A percentile compares a stretch with the other conserved stretches of the same genome.
phyloP scores from a whole-genome alignment of 2,888 invertebrate species.

The Cerastis leucographa region DNA sequence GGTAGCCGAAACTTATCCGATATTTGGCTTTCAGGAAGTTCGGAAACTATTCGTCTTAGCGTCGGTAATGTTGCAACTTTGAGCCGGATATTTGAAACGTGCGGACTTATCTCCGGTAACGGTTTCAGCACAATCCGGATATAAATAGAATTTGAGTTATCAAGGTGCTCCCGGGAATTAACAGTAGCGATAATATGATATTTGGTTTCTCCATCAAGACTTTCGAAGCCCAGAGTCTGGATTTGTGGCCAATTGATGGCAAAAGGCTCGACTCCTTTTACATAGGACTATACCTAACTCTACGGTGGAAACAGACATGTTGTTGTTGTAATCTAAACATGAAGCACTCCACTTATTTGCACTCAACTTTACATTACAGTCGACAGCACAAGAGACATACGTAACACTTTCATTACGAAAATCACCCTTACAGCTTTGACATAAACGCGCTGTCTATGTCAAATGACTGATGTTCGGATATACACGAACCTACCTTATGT shows the following conservation, averaged over 20 bases:
- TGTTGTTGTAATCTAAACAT: background rate
- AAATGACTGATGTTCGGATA: background rate
- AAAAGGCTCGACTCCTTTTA: no score
- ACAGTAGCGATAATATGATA: background rate
- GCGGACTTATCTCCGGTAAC: background rate
- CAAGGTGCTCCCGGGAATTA: background rate
- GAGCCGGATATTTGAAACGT: conserved; percentile 38
- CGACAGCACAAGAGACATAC: no score
- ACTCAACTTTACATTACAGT: no score
- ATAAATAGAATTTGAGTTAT: background rate
- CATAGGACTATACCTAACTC: no score
- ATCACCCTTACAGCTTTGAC: background rate
- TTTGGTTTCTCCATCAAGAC: no score
- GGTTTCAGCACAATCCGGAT: background rate
- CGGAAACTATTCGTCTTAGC: conserved; percentile 23
- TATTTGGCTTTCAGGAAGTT: conserved; percentile 24
- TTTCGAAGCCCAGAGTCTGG: no score
- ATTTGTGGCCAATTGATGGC: no score
- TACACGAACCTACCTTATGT: background rate
- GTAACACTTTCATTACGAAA: background rate
- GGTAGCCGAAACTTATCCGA: background rate
- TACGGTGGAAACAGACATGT: no score
- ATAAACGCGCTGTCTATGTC: background rate
- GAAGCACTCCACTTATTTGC: background rate
- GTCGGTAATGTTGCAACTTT: conserved; percentile 9